phyloP scores from a whole-genome alignment of 2,888 invertebrate genomes.

The Sepiola atlantica region DNA sequence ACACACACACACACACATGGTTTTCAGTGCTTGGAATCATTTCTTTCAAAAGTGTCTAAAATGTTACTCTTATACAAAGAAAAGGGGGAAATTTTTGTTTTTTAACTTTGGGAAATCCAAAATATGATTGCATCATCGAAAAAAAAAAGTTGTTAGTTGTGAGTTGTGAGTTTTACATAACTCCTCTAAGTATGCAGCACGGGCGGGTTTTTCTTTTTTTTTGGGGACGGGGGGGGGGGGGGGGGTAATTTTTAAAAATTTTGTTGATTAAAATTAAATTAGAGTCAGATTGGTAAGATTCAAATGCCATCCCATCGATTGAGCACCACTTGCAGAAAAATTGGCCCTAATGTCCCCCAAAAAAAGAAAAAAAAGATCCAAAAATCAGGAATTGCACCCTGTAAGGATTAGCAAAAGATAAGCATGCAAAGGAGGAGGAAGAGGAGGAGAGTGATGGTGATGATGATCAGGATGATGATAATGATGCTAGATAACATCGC shows the following conservation, averaged over 20 bases:
- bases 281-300: background rate
- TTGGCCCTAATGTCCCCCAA: background rate
- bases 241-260: too few relatives aligned
- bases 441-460: background rate
- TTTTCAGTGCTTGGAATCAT: too few relatives aligned
- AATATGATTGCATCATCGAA: background rate
- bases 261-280: background rate
- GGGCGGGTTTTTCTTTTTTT: background rate
- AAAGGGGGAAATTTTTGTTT: too few relatives aligned
- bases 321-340: background rate
- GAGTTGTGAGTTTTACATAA: background rate
- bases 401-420: background rate
- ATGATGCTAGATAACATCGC: slow-evolving; percentile 32
- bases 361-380: background rate
- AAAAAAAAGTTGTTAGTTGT: background rate
- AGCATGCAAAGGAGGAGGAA: slow-evolving; percentile 32
- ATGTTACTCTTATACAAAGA: too few relatives aligned
- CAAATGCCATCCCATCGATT: background rate
- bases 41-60: too few relatives aligned
- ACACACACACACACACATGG: too few relatives aligned
- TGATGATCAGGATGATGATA: background rate
- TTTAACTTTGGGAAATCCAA: too few relatives aligned
- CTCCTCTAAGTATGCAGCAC: background rate
- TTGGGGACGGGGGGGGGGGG: background rate
- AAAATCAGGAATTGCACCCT: background rate